Evolutionary conservation across 1,140 invertebrate species (phyloP), one percentile per base, ranked within the genome.

Genomic region (Camponotus floridanus): DNA sequence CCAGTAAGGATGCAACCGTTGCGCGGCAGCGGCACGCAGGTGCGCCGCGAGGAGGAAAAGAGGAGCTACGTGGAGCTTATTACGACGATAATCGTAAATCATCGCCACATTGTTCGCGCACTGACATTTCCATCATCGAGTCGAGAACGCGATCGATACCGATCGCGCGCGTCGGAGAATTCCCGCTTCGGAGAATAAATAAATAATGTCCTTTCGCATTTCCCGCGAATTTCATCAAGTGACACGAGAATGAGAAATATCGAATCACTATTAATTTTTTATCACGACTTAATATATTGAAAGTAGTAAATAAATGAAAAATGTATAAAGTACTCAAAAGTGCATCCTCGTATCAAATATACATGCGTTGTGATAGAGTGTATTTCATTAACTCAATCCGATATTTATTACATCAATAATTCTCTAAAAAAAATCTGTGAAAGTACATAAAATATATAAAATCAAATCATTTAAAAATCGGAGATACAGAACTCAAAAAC

Each of bases 11-110:
- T 55, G 57, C 59, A 61, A 73, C 33, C 42, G 33, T 67, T 76
- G 86, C 31, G 74, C 76, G 57, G 42, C 59, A 39, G 61, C 45
- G 86, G 31, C 86, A 86, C 84, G 89, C 89, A 91, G 88, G 84
- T 90, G 89, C 84, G 51, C 64, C 48, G 15, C 1, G 55, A 87
- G 74, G 87, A 68, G 64, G 48, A 15, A 15, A 15, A 51, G 48
- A 67, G 59, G 6, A 59, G 33, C 79, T 86, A 51, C 48, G 48
- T 74, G 36, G 68, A 26, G 31, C 11, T 13, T 61, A 76, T 62
- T 79, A 68, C 48, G 18, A 61, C 31, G 31, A 11, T 21, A 48
- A 67, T 85, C 80, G 51, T 73, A 55, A 59, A 88, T 88, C 86
- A 57, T 42, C 42, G 51, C 31, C 21, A 33, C 8, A 51, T 79